Evolutionary conservation across 2,797 vertebrate species (phyloP), one percentile per base, ranked within the genome.

Genomic region (Schizopygopsis pylzovi): DNA sequence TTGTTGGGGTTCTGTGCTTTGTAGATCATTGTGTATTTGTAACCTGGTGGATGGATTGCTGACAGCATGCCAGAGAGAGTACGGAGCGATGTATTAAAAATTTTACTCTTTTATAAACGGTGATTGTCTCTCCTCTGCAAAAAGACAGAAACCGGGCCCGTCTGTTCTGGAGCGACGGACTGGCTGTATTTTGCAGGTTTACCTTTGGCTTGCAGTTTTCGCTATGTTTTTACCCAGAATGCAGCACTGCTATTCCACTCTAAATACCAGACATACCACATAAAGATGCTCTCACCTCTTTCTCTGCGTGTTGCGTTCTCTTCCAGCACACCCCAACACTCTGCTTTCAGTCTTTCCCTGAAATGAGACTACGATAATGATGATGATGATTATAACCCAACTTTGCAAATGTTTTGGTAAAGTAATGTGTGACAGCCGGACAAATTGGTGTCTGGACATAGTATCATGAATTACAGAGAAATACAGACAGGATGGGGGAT

Each of bases 271-370:
- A 81, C 59, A 52, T 47, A 68, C 25, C 75, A 52, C 61, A 54
- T 68, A 81, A 83, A 86, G 61, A 72, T 47, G 18, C 78, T 47
- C 73, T 77, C 86, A 33, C 52, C 52, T 82, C 82, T 89, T 83
- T 77, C 80, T 88, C 77, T 54, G 83, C 33, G 81, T 56, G 87
- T 80, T 43, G 80, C 76, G 61, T 87, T 88, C 86, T 88, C 68
- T 85, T 89, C 84, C 87, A 25, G 56, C 82, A 73, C 79, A 83
- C 88, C 84, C 81, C 70, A 81, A 85, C 80, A 82, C 73, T 84
- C 81, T 86, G 87, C 83, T 88, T 88, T 88, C 56, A 75, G 76
- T 73, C 54, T 67, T 78, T 80, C 81, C 67, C 56, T 85, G 80
- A 75, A 47, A 70, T 79, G 72, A 56, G 41, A 72, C 18, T 1